These are phyloP conservation scores for Tinamus major DNA, from an alignment of 2,797 vertebrate species.

Conservation along the genomic window DNA sequence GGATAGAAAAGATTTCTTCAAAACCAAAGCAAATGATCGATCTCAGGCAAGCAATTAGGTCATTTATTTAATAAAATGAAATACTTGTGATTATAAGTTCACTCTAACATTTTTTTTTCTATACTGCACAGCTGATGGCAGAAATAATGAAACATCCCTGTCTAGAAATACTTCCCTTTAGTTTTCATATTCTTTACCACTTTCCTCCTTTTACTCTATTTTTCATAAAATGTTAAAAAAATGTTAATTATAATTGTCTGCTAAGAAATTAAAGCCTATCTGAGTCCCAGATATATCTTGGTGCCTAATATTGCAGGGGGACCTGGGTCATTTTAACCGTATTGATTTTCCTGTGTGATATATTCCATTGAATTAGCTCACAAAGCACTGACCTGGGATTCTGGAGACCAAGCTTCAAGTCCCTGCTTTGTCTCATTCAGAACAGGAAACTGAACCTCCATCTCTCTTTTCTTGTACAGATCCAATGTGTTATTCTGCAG, in stretches of 20 bases:
- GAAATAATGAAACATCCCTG: neutral
- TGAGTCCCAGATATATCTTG: neutral
- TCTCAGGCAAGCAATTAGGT: no score
- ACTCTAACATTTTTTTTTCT: no score
- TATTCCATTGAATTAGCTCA: neutral
- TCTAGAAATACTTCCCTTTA: neutral
- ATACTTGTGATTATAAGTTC: no score
- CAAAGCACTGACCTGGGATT: neutral
- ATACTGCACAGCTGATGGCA: no score
- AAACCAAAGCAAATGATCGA: neutral
- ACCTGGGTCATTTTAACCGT: neutral
- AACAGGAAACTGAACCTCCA: neutral
- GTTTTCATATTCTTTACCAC: neutral
- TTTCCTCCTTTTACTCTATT: neutral
- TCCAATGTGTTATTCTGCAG: neutral
- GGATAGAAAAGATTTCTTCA: neutral
- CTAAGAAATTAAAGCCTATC: neutral
- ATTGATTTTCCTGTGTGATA: fast-evolving
- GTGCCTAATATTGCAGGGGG: neutral
- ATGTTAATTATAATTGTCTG: fast-evolving
- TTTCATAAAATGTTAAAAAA: neutral
- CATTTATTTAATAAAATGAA: no score
- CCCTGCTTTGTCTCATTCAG: neutral
- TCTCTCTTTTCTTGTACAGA: neutral
- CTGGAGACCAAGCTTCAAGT: neutral